A percentile compares a stretch with the other conserved stretches of the same genome.
Conservation (phyloP, 2,797 vertebrate genomes). For the Oreonectes daqikongensis region DNA sequence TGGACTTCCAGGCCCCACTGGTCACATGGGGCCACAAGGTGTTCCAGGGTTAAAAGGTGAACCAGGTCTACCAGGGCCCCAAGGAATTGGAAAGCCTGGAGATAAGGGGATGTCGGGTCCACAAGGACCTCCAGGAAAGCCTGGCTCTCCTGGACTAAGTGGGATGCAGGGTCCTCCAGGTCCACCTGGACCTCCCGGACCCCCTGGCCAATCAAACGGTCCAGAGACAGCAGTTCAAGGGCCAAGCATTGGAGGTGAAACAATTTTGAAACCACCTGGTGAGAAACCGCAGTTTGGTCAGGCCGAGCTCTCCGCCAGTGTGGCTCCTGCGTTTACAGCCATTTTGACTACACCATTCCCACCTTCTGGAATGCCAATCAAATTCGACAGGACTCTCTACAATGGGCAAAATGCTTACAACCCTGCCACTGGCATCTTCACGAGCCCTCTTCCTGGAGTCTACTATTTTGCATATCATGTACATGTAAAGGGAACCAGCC, state of each 20-base stretch:
- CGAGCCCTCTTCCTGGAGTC: slow-evolving; percentile 90
- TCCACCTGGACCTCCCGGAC: slow-evolving; percentile 89
- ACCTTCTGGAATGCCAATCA: slow-evolving; percentile 93
- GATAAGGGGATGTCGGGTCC: slow-evolving; percentile 87
- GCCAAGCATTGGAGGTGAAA: slow-evolving; percentile 84
- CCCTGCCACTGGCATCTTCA: slow-evolving; percentile 91
- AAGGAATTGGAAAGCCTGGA: slow-evolving; percentile 84
- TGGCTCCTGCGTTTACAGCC: slow-evolving; percentile 93
- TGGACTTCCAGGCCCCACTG: slow-evolving; percentile 90
- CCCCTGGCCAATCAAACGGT: slow-evolving; percentile 81
- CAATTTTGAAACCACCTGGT: slow-evolving; percentile 81
- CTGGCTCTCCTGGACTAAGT: slow-evolving; percentile 83
- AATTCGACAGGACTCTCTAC: slow-evolving; percentile 97
- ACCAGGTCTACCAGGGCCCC: slow-evolving; percentile 82
- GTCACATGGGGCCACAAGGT: slow-evolving; percentile 94
- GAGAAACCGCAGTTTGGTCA: slow-evolving; percentile 85
- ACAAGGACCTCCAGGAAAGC: slow-evolving; percentile 87
- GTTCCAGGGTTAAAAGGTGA: slow-evolving; percentile 90
- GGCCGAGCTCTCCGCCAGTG: slow-evolving; percentile 84
- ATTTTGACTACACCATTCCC: slow-evolving; percentile 95
- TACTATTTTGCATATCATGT: slow-evolving; percentile 99
- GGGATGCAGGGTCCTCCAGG: slow-evolving; percentile 85
- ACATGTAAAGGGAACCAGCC: slow-evolving; percentile 96
- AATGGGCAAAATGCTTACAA: slow-evolving; percentile 97
- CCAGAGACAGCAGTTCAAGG: slow-evolving; percentile 84